phyloP scores from a whole-genome alignment of 2,797 vertebrate genomes.

The Emydoidea blandingii region DNA sequence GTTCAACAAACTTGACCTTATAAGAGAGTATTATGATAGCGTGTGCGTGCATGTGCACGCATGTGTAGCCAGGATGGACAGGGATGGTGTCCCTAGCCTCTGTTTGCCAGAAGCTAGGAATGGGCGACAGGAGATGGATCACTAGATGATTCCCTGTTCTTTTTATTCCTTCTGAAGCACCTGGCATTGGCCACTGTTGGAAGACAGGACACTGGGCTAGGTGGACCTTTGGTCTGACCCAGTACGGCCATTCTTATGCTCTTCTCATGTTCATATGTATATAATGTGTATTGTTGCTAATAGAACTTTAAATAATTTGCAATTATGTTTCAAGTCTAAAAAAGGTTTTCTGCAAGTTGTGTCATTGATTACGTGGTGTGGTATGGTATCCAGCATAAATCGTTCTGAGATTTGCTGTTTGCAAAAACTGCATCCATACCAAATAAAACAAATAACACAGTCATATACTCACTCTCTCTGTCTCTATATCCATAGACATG shows the following conservation, averaged over 20 bases:
- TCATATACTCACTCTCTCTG: background rate
- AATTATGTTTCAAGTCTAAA: background rate
- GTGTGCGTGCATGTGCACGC: background rate
- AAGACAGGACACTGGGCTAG: too few relatives aligned
- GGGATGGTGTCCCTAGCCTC: too few relatives aligned
- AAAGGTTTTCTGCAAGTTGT: rapidly evolving
- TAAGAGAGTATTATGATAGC: background rate
- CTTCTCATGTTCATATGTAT: background rate
- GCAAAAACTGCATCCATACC: background rate
- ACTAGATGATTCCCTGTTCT: too few relatives aligned
- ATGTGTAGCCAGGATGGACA: too few relatives aligned
- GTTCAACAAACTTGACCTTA: background rate
- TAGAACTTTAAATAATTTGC: background rate
- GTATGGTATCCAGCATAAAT: slow-evolving; percentile 22
- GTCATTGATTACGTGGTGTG: background rate
- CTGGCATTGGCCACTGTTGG: too few relatives aligned
- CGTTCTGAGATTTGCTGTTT: background rate
- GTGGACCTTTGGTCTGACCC: too few relatives aligned
- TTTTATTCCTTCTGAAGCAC: too few relatives aligned
- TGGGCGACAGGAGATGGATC: too few relatives aligned
- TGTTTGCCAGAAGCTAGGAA: too few relatives aligned
- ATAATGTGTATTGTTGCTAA: rapidly evolving
- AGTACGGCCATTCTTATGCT: too few relatives aligned
- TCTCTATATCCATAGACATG: background rate
- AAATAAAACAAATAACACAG: background rate